Base-by-base conservation (phyloP, 1,140 invertebrate genomes). In the Dryas iulia region DNA sequence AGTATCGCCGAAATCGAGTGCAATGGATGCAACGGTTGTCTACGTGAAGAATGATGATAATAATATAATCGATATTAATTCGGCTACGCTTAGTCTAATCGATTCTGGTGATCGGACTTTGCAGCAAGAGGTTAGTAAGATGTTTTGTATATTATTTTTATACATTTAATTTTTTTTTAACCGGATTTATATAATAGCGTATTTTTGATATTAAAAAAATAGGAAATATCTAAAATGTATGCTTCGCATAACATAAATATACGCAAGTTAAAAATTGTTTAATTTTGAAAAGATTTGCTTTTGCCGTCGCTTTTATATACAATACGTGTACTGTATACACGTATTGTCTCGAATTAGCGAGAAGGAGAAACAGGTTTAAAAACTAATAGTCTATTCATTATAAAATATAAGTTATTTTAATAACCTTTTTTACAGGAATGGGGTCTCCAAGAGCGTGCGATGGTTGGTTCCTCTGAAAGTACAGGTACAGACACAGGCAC, bases 51-150 rank as follows among this genome's bases (percentile, higher is more conserved):
- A 72, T 1, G 86, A 91, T 6, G 84, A 89, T 6, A 83, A 81
- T 53, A 78, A 87, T 30, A 86, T 91, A 11, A 91, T 90, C 26
- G 87, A 90, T 78, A 91, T 91, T 14, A 90, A 91, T 73, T 85
- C 87, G 1, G 89, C 87, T 5, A 91, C 87, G 11, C 64, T 89
- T 56, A 90, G 82, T 59, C 76, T 91, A 24, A 86, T 89, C 21
- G 87, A 86, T 64, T 72, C 75, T 5, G 73, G 75, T n/a, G 86
- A 89, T 5, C 82, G 69, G 54, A 86, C 76, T 8, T 66, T 82
- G 61, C 76, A 81, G 14, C 81, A 84, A 56, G 84, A 87, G 66
- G 83, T 83, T 69, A 76, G 69, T 72, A 24, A 7, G 7, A 14
- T 39, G 1, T 14, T 30, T 10, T 21, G 10, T 21, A 31, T 59